Percentiles rank a stretch among this genome's conserved stretches.
Conservation (phyloP, 1,140 invertebrate species). For the Portunus trituberculatus region DNA sequence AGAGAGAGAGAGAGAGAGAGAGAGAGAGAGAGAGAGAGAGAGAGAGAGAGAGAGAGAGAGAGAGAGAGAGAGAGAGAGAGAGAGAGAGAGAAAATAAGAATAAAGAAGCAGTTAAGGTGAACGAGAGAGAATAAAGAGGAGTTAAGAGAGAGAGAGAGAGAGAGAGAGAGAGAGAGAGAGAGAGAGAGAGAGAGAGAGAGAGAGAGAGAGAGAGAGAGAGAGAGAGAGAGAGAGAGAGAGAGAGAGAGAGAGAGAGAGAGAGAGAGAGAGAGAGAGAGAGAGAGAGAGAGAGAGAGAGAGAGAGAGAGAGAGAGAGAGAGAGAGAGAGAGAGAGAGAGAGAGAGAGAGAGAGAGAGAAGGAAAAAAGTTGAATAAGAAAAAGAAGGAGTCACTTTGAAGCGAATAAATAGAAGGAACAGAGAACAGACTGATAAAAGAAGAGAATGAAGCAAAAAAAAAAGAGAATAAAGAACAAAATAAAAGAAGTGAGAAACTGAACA, state of each 20-base stretch:
- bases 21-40: background rate
- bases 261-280: too few relatives aligned
- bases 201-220: too few relatives aligned
- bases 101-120: background rate
- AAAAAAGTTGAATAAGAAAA: background rate
- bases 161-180: background rate
- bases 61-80: background rate
- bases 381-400: background rate
- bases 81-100: background rate
- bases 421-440: background rate
- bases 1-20: slow-evolving; percentile 20
- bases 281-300: background rate
- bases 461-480: background rate
- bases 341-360: slow-evolving; percentile 10
- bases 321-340: background rate
- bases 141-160: background rate
- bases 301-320: background rate
- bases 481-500: background rate
- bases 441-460: background rate
- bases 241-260: background rate
- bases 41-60: slow-evolving; percentile 20
- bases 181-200: too few relatives aligned
- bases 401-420: background rate
- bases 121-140: too few relatives aligned
- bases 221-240: background rate